Evolutionary conservation across 2,797 vertebrate genomes (phyloP).

Genomic region (Decapterus maruadsi): DNA sequence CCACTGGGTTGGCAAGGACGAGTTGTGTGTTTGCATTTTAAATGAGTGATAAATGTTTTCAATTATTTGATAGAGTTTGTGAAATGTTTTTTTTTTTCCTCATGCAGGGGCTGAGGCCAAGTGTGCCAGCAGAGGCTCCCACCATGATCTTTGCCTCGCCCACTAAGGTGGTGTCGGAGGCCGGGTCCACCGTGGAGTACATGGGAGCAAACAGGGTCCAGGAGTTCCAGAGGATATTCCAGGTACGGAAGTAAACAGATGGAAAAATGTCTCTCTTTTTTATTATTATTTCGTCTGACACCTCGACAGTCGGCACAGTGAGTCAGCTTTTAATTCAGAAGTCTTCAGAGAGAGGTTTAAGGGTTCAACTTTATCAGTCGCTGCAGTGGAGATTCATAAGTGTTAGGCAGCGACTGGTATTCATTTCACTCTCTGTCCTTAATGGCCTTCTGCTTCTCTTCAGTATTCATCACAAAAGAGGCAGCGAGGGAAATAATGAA

Average conservation of each 20-base stretch:
- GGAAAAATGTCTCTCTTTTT: background rate
- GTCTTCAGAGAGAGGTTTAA: background rate
- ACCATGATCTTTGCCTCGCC: slow-evolving; percentile 90
- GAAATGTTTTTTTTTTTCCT: background rate
- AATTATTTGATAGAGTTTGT: background rate
- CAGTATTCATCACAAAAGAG: slow-evolving; percentile 30
- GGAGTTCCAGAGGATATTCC: slow-evolving; percentile 93
- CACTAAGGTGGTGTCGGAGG: slow-evolving; percentile 87
- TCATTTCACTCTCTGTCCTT: slow-evolving; percentile 25
- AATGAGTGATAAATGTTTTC: slow-evolving; percentile 14
- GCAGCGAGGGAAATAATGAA: slow-evolving; percentile 19
- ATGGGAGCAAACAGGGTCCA: slow-evolving; percentile 90
- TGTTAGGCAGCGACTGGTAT: slow-evolving; percentile 15
- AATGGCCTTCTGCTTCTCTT: slow-evolving; percentile 10
- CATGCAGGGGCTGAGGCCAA: slow-evolving; percentile 89
- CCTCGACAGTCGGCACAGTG: background rate
- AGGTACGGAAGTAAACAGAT: slow-evolving; percentile 84
- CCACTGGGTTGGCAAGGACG: slow-evolving; percentile 8
- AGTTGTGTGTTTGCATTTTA: slow-evolving; percentile 1
- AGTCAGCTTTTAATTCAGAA: background rate
- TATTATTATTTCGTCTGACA: background rate
- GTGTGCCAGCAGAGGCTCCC: slow-evolving; percentile 84
- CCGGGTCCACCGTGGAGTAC: slow-evolving; percentile 79
- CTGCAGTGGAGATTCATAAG: background rate
- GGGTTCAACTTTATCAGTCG: background rate